These are phyloP conservation scores for Agrotis exclamationis DNA, from an alignment of 2,888 invertebrate species.

Conservation along the genomic window DNA sequence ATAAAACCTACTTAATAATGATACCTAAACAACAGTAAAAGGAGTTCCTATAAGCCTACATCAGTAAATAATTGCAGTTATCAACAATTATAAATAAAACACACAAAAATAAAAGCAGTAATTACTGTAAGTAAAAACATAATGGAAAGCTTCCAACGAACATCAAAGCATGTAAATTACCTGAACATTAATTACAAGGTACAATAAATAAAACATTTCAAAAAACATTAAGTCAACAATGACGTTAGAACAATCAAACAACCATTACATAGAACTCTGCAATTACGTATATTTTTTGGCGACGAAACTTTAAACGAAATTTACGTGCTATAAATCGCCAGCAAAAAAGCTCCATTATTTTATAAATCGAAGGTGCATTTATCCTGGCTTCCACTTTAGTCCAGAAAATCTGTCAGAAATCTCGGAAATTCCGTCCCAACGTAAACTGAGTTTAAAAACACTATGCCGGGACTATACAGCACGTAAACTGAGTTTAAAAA, in stretches of 20 bases:
- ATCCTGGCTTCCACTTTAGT: constrained; percentile 52
- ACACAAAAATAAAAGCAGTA: constrained; percentile 16
- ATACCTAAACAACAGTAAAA: too few relatives aligned
- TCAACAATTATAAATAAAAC: constrained; percentile 14
- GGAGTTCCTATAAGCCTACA: background rate
- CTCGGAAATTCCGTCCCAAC: constrained; percentile 55
- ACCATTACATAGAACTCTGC: constrained; percentile 48
- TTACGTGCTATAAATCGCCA: constrained; percentile 47
- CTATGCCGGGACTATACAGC: too few relatives aligned
- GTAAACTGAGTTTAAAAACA: background rate
- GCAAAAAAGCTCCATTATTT: constrained; percentile 46
- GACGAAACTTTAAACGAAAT: constrained; percentile 53
- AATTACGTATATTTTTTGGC: constrained; percentile 56
- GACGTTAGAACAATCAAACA: constrained; percentile 53
- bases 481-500: background rate
- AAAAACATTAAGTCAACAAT: constrained; percentile 36
- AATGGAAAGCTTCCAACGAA: constrained; percentile 26
- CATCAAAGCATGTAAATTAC: constrained; percentile 44
- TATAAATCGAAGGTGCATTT: constrained; percentile 62
- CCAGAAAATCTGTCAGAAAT: constrained; percentile 58
- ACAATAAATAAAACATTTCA: constrained; percentile 48
- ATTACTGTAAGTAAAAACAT: constrained; percentile 32
- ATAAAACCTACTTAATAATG: background rate
- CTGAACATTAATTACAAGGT: constrained; percentile 47
- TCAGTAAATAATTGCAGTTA: constrained; percentile 17